Base-by-base conservation (phyloP, 2,113 vertebrate genomes). In the Zosterops hypoxanthus region DNA sequence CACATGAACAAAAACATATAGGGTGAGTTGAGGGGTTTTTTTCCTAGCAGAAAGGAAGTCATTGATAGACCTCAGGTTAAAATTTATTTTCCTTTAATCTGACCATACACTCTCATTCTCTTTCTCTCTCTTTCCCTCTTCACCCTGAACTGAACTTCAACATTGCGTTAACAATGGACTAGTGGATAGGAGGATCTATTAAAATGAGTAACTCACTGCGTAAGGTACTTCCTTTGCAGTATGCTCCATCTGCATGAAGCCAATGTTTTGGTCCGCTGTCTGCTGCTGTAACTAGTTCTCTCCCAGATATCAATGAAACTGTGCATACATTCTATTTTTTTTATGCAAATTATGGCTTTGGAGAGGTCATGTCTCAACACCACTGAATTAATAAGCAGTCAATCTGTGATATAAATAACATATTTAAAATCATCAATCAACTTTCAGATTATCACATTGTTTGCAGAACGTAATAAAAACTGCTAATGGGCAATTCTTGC, bases 51-150 rank as follows among this genome's bases (percentile, higher is more conserved):
- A 86, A 96, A 97, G 63, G 42, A 96, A 96, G 47, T 92, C 70
- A 94, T 55, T 95, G 87, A 94, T 56, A 96, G 87, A 82, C 69
- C 80, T 86, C 89, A 97, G 63, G 91, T 95, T 96, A 97, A 96
- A 95, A 97, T 95, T 96, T 85, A 93, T 94, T 97, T 97, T 94
- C 80, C 85, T 97, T 95, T 94, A 88, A 96, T 90, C 68, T 95
- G 85, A 95, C 79, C 60, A 91, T 89, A 83, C 59, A 33, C 92
- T 91, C 80, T 97, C 53, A 79, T 77, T 90, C 73, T 56, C 46
- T 90, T 59, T 93, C 93, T 88, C 61, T 95, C 73, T 94, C 41
- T 61, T 92, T 34, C 41, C 71, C 52, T 86, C 33, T 85, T 77
- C 2, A 0, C 41, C 44, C 69, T 73, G 47, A 81, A 61, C 23